A percentile compares a stretch with the other conserved stretches of the same genome.
Evolutionary conservation across 2,113 vertebrate species (phyloP).

Genomic region (Canis aureus): DNA sequence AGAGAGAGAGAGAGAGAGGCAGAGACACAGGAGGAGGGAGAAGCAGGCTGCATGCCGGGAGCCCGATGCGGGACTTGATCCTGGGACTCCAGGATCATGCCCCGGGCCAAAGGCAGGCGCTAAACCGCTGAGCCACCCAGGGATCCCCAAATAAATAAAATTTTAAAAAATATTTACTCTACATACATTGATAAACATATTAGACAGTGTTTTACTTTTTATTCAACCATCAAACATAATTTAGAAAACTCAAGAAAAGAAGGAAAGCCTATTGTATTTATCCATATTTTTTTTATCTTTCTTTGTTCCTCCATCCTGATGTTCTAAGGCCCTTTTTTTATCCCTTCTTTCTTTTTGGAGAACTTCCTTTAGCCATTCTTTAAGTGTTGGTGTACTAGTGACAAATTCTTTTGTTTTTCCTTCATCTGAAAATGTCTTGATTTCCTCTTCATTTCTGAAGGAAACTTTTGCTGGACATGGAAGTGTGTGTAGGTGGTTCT

Average conservation of each 20-base stretch:
- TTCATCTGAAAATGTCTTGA: conserved; percentile 48
- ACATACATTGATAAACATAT: neutral
- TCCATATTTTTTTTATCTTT: conserved; percentile 13
- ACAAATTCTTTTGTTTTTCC: conserved; percentile 43
- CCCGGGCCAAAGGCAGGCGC: no score
- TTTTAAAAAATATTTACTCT: conserved; percentile 5
- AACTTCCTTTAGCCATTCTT: conserved; percentile 56
- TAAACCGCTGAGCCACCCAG: no score
- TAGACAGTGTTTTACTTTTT: neutral
- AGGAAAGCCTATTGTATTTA: conserved; percentile 46
- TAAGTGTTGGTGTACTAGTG: neutral
- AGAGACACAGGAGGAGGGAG: no score
- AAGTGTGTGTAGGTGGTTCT: neutral
- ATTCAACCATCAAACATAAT: conserved; percentile 20
- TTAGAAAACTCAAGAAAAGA: conserved; percentile 38
- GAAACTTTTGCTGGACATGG: conserved; percentile 15
- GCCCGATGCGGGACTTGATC: no score
- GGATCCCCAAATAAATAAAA: no score
- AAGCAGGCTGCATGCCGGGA: no score
- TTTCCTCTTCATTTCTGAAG: conserved; percentile 33
- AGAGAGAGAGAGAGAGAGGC: no score
- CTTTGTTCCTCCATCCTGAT: conserved; percentile 56
- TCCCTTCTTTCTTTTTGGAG: conserved; percentile 46
- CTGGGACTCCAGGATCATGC: no score
- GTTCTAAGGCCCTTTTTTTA: neutral